These are phyloP conservation scores for Aplysina aerophoba DNA, from an alignment of 37 sponge, comb jelly and placozoan genomes.

Conservation along the genomic window DNA sequence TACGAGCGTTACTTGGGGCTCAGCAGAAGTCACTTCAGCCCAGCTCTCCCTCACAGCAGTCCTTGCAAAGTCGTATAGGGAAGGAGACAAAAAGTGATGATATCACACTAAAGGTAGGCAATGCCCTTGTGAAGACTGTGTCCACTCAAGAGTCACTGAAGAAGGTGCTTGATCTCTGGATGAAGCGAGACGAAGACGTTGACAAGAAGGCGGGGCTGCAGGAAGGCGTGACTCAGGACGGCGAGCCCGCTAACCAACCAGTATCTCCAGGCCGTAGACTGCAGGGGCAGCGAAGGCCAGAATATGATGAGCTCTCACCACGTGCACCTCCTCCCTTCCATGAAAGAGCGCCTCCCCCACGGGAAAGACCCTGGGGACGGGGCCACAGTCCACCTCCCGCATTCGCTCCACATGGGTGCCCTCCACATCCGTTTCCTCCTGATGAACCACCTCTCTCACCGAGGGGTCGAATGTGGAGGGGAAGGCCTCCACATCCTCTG, in stretches of 20 bases:
- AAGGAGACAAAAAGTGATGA: conserved; percentile 6
- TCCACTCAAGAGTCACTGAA: background rate
- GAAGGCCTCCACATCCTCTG: too few relatives aligned
- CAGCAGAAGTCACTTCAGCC: too few relatives aligned
- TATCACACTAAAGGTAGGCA: conserved; percentile 6
- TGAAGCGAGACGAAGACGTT: background rate
- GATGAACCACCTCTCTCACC: too few relatives aligned
- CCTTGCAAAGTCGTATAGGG: background rate
- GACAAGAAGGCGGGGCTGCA: background rate
- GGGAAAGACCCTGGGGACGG: background rate
- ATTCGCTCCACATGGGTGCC: too few relatives aligned
- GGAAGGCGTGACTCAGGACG: background rate
- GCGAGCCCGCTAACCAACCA: background rate
- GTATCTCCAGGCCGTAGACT: background rate
- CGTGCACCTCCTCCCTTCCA: conserved; percentile 14
- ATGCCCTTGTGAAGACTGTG: conserved; percentile 19
- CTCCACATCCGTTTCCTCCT: too few relatives aligned
- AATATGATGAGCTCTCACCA: background rate
- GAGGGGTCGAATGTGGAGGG: too few relatives aligned
- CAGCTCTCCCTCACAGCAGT: background rate
- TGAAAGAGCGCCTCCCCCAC: background rate
- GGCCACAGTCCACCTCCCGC: too few relatives aligned
- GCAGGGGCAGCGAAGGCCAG: background rate
- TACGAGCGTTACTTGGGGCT: too few relatives aligned
- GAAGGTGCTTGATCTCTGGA: conserved; percentile 4